A percentile compares a stretch with the other conserved stretches of the same genome.
Evolutionary conservation across 1,140 invertebrate genomes (phyloP).

Genomic region (Charaxes varanes): DNA sequence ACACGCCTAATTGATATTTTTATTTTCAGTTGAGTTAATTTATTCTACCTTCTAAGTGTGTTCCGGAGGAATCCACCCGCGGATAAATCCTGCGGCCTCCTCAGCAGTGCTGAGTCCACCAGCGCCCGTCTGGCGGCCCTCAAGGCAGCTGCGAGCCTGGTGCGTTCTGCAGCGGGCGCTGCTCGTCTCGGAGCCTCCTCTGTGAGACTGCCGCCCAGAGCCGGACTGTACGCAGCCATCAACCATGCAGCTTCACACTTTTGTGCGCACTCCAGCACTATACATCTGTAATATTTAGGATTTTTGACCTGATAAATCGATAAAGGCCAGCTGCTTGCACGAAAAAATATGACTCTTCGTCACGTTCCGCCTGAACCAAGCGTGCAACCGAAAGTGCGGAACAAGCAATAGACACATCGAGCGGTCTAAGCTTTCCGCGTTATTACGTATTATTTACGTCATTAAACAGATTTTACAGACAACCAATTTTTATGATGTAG

Average conservation of each 20-base stretch:
- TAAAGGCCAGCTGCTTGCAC: too few relatives aligned
- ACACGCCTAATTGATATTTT: too few relatives aligned
- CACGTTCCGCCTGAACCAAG: too few relatives aligned
- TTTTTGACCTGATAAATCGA: too few relatives aligned
- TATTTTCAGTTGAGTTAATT: too few relatives aligned
- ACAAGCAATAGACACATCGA: too few relatives aligned
- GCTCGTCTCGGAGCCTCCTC: constrained; percentile 77
- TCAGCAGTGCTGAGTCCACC: constrained; percentile 87
- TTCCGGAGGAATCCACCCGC: constrained; percentile 89
- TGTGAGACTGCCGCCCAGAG: constrained; percentile 89
- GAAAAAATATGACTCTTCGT: too few relatives aligned
- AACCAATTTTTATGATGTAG: too few relatives aligned
- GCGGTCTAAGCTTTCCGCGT: too few relatives aligned
- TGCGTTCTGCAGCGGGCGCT: constrained; percentile 53
- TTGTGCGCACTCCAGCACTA: constrained; percentile 93
- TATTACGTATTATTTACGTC: too few relatives aligned
- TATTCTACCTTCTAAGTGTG: constrained; percentile 81
- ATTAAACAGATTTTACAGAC: too few relatives aligned
- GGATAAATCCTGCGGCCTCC: constrained; percentile 85
- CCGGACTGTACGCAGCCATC: constrained; percentile 92
- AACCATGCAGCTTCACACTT: constrained; percentile 94
- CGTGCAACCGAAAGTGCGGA: too few relatives aligned
- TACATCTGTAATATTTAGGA: constrained; percentile 82
- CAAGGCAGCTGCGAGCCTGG: constrained; percentile 53
- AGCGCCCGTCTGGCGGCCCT: constrained; percentile 85